These are phyloP conservation scores for Corythaixoides concolor DNA, from an alignment of 2,113 vertebrate species.

Conservation along the genomic window DNA sequence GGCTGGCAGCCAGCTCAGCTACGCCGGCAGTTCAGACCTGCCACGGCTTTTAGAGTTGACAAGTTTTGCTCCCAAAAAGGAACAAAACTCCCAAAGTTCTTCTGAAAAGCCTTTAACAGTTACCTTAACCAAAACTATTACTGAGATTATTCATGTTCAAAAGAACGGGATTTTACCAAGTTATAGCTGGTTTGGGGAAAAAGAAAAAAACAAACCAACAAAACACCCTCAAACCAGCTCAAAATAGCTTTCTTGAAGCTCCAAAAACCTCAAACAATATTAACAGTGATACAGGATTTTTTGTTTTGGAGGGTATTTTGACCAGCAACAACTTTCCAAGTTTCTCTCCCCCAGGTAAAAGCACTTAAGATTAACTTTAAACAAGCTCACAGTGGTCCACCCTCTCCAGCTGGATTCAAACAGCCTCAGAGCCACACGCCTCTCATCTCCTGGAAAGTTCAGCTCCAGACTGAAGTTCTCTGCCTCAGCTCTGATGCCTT, in stretches of 20 bases:
- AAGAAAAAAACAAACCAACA: not conserved
- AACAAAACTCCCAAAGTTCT: not conserved
- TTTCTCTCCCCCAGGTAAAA: not conserved
- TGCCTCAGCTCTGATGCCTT: accelerated
- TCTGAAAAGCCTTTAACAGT: not conserved
- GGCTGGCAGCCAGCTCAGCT: not conserved
- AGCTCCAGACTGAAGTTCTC: not conserved
- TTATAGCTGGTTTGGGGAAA: not conserved
- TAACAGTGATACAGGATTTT: not conserved
- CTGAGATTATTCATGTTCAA: not conserved
- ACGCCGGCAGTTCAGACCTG: not conserved
- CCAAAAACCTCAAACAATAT: not conserved
- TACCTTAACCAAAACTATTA: not conserved
- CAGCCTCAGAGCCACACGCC: not conserved
- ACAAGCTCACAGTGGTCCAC: not conserved
- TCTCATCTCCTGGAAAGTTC: not conserved
- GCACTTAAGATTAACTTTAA: not conserved
- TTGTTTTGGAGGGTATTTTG: not conserved
- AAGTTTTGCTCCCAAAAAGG: not conserved
- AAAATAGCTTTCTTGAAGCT: not conserved
- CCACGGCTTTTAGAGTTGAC: accelerated
- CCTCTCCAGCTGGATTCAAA: not conserved
- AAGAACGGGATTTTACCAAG: not conserved
- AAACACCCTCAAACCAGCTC: not conserved
- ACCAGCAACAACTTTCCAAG: not conserved